Base-by-base conservation (phyloP, 1,140 invertebrate species). In the Drosophila pruinosa region DNA sequence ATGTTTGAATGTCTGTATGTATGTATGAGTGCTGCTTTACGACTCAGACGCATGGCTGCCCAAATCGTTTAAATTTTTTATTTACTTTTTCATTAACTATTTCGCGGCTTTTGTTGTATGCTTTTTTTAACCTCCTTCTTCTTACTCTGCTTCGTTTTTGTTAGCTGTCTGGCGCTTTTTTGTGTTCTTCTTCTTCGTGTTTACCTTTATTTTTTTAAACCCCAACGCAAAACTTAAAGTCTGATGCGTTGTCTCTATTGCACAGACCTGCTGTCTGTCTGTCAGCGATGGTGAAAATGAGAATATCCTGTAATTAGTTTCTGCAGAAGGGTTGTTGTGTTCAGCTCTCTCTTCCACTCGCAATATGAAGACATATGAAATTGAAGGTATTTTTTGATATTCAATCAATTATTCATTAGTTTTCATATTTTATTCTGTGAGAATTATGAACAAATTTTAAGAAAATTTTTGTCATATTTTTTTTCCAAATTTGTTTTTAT, bases 11-110 rank as follows among this genome's bases (percentile, higher is more conserved):
- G 12, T 52, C 5, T 31, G 2, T 41, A 12, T 19, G 8, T 19
- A 39, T n/a, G 7, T 39, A 47, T 64, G 38, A 54, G 17, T 21
- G 34, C 8, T 34, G 31, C 45, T 74, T 70, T 69, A 74, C 72
- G 58, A 64, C 59, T 63, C 62, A 28, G 54, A 45, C 61, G 53
- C 62, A 63, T 72, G 61, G 62, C 62, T 72, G 68, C 53, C 53
- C 38, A 65, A 72, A 72, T 67, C 69, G 69, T 68, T 72, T 72
- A 72, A 67, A 15, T 45, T 59, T 76, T 70, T 58, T 85, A 85
- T 85, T 85, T 85, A 85, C 77, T 74, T 85, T 86, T 86, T 86
- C 69, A 85, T 85, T 85, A 85, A 85, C 81, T 68, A 77, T 85
- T 86, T 85, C 72, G 80, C 76, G 73, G 76, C 77, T 71, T 85